Evolutionary conservation across 2,113 vertebrate genomes (phyloP), one percentile per base, ranked within the genome.

Genomic region (Mystacornis crossleyi): DNA sequence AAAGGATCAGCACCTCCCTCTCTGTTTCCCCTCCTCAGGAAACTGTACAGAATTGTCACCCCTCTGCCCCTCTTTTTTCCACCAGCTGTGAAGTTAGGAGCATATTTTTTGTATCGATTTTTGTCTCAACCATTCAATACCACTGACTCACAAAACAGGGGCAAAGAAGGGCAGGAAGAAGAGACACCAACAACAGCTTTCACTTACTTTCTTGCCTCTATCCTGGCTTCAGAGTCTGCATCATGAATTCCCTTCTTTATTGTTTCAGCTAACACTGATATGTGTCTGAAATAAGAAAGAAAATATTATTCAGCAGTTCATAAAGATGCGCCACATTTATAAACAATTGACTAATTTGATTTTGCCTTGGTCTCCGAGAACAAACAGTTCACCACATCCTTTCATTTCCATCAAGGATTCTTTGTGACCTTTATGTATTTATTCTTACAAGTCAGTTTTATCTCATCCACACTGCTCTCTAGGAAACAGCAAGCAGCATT

Each of bases 201-300:
- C 42, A 99, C 99, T 99, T 98, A 99, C 99, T 99, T 99, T 92
- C 99, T 99, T 61, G 99, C 99, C 73, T 99, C 99, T 96, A 99
- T 99, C 72, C 99, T 98, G 72, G 99, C 99, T 97, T 99, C 99
- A 3, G 99, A 99, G 97, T 99, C 99, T 0, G 99, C 99, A 54
- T 99, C 99, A 6, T 99, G 99, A 89, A 99, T 99, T 77, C 99
- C 99, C 81, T 99, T 99, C 98, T 98, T 99, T 98, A 99, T 99
- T 45, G 99, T 99, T 97, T 99, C 99, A 1, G 99, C 99, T 96
- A 99, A 98, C 89, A 99, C 99, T 43, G 99, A 98, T 97, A 99
- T 99, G 33, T 99, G 99, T 90, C 99, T 99, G 98, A 97, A 98
- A 92, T 90, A 95, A 97, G 94, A 98, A 86, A 94, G 93, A 88